These are phyloP conservation scores for Bolborhynchus lineola DNA, from an alignment of 2,113 vertebrate genomes.

Conservation along the genomic window DNA sequence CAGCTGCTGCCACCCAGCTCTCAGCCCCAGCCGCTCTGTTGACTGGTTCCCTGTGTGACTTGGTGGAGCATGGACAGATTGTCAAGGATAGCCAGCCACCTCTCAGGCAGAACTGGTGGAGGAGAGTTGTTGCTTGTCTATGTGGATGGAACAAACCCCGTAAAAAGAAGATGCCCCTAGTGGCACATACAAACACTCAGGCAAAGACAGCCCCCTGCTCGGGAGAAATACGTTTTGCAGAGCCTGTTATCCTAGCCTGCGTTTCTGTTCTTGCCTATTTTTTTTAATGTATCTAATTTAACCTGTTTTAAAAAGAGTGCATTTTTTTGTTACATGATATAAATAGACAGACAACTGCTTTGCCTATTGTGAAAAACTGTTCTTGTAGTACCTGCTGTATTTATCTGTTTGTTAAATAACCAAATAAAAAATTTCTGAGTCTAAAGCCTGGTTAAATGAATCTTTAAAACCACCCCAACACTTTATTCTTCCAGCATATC, in stretches of 20 bases:
- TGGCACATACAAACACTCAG: too few relatives aligned
- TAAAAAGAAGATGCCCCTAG: background rate
- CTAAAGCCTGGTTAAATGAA: background rate
- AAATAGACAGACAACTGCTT: background rate
- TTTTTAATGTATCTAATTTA: background rate
- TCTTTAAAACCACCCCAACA: too few relatives aligned
- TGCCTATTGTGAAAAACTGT: background rate
- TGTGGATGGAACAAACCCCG: background rate
- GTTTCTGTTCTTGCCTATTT: background rate
- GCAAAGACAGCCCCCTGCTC: accelerated
- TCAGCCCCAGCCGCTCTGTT: background rate
- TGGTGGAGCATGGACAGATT: background rate
- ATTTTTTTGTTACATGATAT: background rate
- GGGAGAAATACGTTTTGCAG: background rate
- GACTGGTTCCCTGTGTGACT: background rate
- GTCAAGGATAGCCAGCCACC: background rate
- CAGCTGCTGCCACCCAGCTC: background rate
- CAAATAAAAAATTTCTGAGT: background rate
- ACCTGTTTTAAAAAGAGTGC: background rate
- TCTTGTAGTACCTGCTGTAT: background rate
- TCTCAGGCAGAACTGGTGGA: background rate
- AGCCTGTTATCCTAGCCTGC: background rate
- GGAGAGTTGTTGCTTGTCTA: background rate
- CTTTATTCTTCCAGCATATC: too few relatives aligned
- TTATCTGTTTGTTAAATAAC: background rate